phyloP scores from a whole-genome alignment of 2,888 invertebrate species.

The Apocheima hispidaria region DNA sequence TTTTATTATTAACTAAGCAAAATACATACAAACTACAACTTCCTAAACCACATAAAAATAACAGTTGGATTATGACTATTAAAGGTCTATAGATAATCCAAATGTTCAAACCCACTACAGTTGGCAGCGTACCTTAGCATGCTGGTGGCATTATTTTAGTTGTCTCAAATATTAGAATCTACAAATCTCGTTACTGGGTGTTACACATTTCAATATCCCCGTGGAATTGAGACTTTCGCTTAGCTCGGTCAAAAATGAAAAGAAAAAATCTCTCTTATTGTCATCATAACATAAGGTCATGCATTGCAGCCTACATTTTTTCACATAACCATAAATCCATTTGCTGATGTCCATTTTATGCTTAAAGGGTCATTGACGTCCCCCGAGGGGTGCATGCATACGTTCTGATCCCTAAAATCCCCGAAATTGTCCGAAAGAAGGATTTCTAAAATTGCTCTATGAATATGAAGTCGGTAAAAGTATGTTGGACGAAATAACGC shows the following conservation, averaged over 20 bases:
- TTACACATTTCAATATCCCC: no score
- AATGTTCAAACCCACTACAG: no score
- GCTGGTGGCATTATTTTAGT: no score
- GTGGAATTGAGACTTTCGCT: no score
- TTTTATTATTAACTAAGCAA: no score
- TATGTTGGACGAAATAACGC: slow-evolving; percentile 75
- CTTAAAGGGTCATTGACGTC: slow-evolving; percentile 39
- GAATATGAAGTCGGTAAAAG: slow-evolving; percentile 82
- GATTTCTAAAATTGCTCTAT: slow-evolving; percentile 79
- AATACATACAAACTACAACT: no score
- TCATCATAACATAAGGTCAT: neutral
- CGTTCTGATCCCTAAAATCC: slow-evolving; percentile 41
- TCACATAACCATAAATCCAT: slow-evolving; percentile 34
- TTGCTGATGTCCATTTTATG: slow-evolving; percentile 34
- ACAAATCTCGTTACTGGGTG: no score
- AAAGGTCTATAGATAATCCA: no score
- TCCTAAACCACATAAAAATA: no score
- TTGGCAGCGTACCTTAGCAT: no score
- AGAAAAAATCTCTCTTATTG: neutral
- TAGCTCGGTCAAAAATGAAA: neutral
- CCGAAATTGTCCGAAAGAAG: slow-evolving; percentile 55
- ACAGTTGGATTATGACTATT: no score
- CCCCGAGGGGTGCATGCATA: slow-evolving; percentile 40
- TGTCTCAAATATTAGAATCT: neutral
- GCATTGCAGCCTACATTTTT: slow-evolving; percentile 1